Evolutionary conservation across 2,113 vertebrate species (phyloP).

Genomic region (Hippopotamus amphibius): DNA sequence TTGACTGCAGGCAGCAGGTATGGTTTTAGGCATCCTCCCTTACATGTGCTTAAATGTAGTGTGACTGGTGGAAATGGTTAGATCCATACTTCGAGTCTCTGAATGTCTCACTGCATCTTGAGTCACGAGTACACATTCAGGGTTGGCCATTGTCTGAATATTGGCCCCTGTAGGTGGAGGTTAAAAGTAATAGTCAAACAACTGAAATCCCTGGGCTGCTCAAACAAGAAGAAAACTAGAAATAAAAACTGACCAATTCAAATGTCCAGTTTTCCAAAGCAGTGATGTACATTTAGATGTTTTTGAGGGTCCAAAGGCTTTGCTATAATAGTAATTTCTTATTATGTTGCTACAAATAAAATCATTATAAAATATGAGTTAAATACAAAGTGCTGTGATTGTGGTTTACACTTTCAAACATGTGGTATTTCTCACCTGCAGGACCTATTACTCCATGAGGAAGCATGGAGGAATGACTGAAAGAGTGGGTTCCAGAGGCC

Average conservation of each 20-base stretch:
- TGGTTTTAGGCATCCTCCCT: not conserved
- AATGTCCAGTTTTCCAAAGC: slow-evolving; percentile 7
- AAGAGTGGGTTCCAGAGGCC: not conserved
- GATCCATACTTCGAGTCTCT: not conserved
- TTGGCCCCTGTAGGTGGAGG: not conserved
- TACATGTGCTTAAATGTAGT: not conserved
- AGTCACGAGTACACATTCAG: not conserved
- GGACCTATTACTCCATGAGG: not conserved
- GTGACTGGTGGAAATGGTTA: not conserved
- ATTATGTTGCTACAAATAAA: not conserved
- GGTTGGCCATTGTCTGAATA: not conserved
- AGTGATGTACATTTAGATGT: not conserved
- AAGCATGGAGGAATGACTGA: not conserved
- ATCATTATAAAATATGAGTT: not conserved
- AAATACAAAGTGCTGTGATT: not conserved
- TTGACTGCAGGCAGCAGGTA: not conserved
- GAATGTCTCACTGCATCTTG: not conserved
- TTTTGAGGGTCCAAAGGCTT: not conserved
- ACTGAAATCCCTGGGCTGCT: not conserved
- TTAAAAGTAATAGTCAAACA: not conserved
- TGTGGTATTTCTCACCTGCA: not conserved
- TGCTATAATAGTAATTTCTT: not conserved
- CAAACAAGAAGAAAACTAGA: not conserved
- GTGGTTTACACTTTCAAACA: not conserved
- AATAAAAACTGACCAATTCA: not conserved